Base-by-base conservation (phyloP, 92 coral and sea anemone genomes). In the Epizoanthus stellaris region DNA sequence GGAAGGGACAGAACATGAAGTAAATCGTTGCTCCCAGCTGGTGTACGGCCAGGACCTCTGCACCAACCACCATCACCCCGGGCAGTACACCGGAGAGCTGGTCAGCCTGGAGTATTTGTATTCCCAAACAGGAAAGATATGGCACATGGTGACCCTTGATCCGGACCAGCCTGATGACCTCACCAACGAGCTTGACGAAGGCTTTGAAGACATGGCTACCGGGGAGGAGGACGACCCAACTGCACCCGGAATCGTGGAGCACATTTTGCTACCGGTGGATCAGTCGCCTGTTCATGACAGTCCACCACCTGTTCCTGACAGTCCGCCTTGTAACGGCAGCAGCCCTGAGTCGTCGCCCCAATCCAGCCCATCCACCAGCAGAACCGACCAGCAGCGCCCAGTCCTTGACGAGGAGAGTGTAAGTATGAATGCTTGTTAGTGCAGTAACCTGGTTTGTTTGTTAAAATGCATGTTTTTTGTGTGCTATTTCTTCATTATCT, bases 81-180 rank as follows among this genome's bases (percentile, higher is more conserved):
- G 79, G 40, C 13, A 73, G 58, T 73, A 53, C 79, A 73, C 63
- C 8, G 69, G 71, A 77, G 82, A 77, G 70, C 17, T 60, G 54
- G 34, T 77, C 11, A 70, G 70, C 56, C 54, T 77, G 23, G 70
- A 60, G 6, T 77, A 77, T 43, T 49, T 77, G 34, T 77, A 60
- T 39, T 77, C 57, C n/a, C 83, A 77, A 40, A 77, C 83, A 36
- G 70, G 83, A 1, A 77, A 77, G 83, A 34, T 3, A 34, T 77
- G 83, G 83, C 9, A 65, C 47, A 59, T 6, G 3, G 11, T 23
- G 6, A 42, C 7, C 69, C 82, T 76, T 0, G 82, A 76, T 12
- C 83, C 57, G 0, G 71, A 77, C 36, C 57, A 39, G 10, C 70
- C 70, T 38, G 83, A 77, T 63, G 71, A 77, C 53, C 58, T 77